Conservation (phyloP, 2,113 vertebrate genomes). For the Rynchops niger region DNA sequence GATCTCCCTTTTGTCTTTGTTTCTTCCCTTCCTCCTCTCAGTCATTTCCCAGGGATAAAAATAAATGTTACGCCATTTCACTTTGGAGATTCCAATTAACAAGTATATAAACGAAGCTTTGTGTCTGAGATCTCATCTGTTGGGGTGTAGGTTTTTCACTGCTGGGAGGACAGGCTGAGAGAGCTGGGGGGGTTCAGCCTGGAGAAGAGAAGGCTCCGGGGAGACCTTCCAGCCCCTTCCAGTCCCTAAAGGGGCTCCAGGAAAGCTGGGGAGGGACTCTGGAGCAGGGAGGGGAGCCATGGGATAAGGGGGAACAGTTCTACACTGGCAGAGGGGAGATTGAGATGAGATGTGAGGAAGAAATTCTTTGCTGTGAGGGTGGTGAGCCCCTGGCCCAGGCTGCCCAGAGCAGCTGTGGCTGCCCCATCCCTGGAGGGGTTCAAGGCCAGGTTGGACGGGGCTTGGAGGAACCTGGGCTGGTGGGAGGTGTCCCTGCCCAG, state of each 20-base stretch:
- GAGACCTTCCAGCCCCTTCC: neutral
- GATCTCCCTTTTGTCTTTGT: neutral
- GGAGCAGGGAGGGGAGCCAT: neutral
- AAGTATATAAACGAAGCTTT: neutral
- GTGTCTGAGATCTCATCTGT: neutral
- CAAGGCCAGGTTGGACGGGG: no score
- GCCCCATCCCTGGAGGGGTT: no score
- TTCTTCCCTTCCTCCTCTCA: neutral
- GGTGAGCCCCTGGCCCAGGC: neutral
- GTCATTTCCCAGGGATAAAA: constrained; percentile 15
- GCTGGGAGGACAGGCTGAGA: neutral
- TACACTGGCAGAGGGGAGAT: neutral
- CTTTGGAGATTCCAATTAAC: neutral
- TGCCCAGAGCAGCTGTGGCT: no score
- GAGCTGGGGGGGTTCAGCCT: neutral
- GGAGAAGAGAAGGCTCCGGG: neutral
- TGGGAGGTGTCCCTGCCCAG: no score
- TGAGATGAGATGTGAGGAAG: neutral
- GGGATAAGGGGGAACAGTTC: neutral
- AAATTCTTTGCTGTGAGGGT: neutral
- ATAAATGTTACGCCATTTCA: neutral
- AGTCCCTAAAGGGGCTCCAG: neutral
- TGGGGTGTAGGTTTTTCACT: neutral
- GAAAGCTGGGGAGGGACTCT: neutral
- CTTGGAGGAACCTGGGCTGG: no score